Base-by-base conservation (phyloP, 2,888 invertebrate species). In the Lasioglossum morio region DNA sequence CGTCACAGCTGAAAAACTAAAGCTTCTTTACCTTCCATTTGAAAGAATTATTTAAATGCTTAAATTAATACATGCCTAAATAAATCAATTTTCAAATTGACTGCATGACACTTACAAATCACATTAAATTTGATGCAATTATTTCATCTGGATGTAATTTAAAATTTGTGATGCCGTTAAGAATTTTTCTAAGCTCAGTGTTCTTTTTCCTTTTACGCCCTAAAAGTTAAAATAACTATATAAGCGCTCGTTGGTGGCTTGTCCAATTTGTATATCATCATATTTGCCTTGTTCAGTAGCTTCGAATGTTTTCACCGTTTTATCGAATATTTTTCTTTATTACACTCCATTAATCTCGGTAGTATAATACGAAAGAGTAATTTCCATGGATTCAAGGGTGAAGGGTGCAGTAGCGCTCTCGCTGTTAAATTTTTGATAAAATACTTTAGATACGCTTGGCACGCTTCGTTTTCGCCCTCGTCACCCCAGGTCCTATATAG, bases 341-440 rank as follows among this genome's bases (percentile, higher is more conserved):
- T 69, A 19, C 12, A n/a, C n/a, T 40, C 70, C 40, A 40, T 40
- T 70, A n/a, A 40, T 70, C 40, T 70, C 30, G 16, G 4, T 27
- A 7, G 19, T 4, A 10, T 19, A 72, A 43, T 27, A 16, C 43
- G 27, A 27, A 27, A 16, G 8, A 30, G 43, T 46, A 27, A 19
- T 46, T 72, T 72, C 27, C 72, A 72, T 70, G 12, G 40, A 30
- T 48, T 27, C 60, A 16, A 63, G 53, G 16, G 4, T 19, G 19
- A 37, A n/a, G 34, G 75, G 57, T 30, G 46, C n/a, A 46, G 72
- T 66, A 4, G n/a, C 57, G 53, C 60, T 7, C 14, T 27, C 16
- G 34, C 23, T n/a, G 69, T 66, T 46, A 76, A 85, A 83, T 85
- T 90, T 91, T 91, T 92, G 91, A 91, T 91, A 91, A 93, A 92